Conservation (phyloP, 2,888 invertebrate species). For the Odiellus spinosus region DNA sequence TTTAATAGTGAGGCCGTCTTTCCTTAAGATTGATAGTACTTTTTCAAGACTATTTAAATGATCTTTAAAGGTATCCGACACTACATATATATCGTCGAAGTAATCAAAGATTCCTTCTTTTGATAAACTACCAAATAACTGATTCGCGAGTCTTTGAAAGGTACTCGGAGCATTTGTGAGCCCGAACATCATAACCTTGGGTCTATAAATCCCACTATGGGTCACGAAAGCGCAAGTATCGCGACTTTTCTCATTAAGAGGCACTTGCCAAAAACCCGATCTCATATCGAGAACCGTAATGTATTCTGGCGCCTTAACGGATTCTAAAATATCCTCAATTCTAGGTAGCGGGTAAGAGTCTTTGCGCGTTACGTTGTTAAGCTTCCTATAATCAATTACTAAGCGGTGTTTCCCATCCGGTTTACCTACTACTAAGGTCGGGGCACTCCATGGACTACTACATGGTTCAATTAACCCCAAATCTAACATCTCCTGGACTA, state of each 20-base stretch:
- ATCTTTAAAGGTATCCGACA: constrained; percentile 15
- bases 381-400: constrained; percentile 8
- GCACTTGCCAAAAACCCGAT: constrained; percentile 16
- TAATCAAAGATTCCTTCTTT: constrained; percentile 18
- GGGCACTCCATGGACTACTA: too few species aligned
- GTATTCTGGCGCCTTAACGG: background rate
- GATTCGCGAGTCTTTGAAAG: constrained; percentile 14
- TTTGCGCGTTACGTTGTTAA: constrained; percentile 6
- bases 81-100: constrained; percentile 20
- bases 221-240: constrained; percentile 17
- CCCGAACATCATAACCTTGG: constrained; percentile 13
- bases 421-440: constrained; percentile 1
- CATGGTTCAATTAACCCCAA: too few species aligned
- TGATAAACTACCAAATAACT: constrained; percentile 10
- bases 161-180: constrained; percentile 10
- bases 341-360: background rate
- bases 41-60: constrained; percentile 9
- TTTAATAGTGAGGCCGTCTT: constrained; percentile 18
- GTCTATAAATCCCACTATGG: constrained; percentile 10
- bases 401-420: constrained; percentile 2
- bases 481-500: too few species aligned
- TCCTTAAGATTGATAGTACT: constrained; percentile 14
- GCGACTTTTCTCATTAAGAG: constrained; percentile 7
- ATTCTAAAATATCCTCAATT: too few species aligned
- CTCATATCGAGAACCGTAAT: constrained; percentile 11